A percentile compares a stretch with the other conserved stretches of the same genome.
Conservation (phyloP, 2,888 invertebrate genomes). For the Boloria euphrosyne region DNA sequence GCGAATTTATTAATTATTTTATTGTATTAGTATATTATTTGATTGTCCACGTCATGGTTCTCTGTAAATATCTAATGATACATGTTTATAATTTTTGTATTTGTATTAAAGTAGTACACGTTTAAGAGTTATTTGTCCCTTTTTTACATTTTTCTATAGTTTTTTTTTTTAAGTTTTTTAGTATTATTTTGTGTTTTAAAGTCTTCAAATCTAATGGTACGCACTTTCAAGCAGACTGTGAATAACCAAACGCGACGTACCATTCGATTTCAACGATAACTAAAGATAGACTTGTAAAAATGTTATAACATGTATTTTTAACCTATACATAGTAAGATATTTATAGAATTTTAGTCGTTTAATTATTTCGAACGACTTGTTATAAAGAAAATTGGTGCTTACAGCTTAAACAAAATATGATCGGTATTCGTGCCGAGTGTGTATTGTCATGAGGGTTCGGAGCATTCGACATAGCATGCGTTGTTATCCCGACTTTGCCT, state of each 20-base stretch:
- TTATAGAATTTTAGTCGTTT: slow-evolving; percentile 82
- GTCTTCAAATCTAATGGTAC: slow-evolving; percentile 55
- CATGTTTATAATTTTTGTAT: slow-evolving; percentile 62
- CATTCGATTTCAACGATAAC: slow-evolving; percentile 53
- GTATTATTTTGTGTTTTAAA: slow-evolving; percentile 56
- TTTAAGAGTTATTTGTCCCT: slow-evolving; percentile 49
- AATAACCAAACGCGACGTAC: slow-evolving; percentile 34
- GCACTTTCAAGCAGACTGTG: slow-evolving; percentile 25
- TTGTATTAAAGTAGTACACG: slow-evolving; percentile 60
- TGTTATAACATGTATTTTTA: slow-evolving; percentile 82
- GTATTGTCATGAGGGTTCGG: slow-evolving; percentile 75
- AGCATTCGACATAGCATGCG: slow-evolving; percentile 81
- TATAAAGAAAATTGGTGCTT: slow-evolving; percentile 83
- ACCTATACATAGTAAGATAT: slow-evolving; percentile 82
- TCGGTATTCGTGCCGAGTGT: slow-evolving; percentile 68
- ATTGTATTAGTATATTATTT: slow-evolving; percentile 50
- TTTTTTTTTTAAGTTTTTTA: slow-evolving; percentile 55
- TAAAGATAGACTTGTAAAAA: slow-evolving; percentile 81
- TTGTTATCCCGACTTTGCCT: slow-evolving; percentile 72
- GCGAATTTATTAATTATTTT: slow-evolving; percentile 76
- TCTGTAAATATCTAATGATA: slow-evolving; percentile 76
- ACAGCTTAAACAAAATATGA: slow-evolving; percentile 79
- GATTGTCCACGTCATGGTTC: slow-evolving; percentile 60
- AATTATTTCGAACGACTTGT: slow-evolving; percentile 83
- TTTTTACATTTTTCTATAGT: slow-evolving; percentile 47